Evolutionary conservation across 2,888 invertebrate species (phyloP).

Genomic region (Rhingia rostrata): DNA sequence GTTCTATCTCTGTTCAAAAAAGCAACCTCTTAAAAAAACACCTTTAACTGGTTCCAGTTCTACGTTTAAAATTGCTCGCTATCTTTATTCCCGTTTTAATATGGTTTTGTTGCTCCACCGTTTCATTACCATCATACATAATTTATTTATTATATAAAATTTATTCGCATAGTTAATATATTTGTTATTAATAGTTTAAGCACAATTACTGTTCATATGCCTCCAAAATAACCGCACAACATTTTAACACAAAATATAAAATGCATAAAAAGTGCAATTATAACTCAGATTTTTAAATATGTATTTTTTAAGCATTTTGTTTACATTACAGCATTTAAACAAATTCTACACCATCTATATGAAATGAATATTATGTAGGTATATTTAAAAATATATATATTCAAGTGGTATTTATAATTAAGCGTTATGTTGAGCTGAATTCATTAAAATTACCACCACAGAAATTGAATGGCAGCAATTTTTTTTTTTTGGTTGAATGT

Average conservation of each 20-base stretch:
- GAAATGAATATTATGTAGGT: neutral
- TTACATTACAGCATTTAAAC: neutral
- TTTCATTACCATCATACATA: too few relatives aligned
- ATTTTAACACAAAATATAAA: neutral
- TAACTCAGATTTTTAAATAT: neutral
- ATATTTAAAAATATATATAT: neutral
- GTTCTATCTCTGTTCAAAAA: too few relatives aligned
- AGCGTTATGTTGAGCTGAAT: slow-evolving; percentile 15
- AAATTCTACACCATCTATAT: neutral
- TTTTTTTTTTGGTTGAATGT: neutral
- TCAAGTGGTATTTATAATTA: slow-evolving; percentile 4
- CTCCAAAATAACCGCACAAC: neutral
- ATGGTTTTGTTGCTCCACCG: too few relatives aligned
- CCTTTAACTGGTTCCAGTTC: too few relatives aligned
- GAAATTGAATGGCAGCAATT: slow-evolving; percentile 2
- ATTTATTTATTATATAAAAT: too few relatives aligned
- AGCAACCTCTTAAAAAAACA: too few relatives aligned
- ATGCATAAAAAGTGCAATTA: neutral
- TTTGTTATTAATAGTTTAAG: neutral
- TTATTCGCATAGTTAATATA: too few relatives aligned
- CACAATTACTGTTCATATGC: neutral
- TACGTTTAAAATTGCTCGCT: too few relatives aligned
- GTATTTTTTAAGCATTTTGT: neutral
- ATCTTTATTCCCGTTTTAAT: too few relatives aligned
- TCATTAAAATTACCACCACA: slow-evolving; percentile 13